A percentile compares a stretch with the other conserved stretches of the same genome.
Evolutionary conservation across 2,888 invertebrate species (phyloP).

Genomic region (Acanthosoma haemorrhoidale): DNA sequence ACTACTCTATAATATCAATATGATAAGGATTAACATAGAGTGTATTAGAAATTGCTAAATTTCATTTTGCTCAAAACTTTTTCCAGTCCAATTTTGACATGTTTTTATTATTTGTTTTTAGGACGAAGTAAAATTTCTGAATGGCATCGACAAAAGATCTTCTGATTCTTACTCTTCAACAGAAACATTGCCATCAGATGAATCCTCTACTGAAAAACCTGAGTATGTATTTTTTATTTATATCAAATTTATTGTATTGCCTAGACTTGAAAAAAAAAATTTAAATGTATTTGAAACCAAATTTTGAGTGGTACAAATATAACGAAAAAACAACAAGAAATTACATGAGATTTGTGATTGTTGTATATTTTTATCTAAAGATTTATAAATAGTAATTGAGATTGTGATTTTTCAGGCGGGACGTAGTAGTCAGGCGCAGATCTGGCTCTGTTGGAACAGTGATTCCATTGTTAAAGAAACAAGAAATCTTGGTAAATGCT

Average conservation of each 20-base stretch:
- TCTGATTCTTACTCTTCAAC: conserved; percentile 10
- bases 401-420: conserved; percentile 3
- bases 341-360: too few species aligned
- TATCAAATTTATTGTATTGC: too few species aligned
- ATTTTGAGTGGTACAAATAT: background rate
- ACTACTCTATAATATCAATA: too few species aligned
- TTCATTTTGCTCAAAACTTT: too few species aligned
- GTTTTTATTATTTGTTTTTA: background rate
- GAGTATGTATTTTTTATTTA: background rate
- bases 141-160: conserved; percentile 14
- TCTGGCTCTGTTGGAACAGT: conserved; percentile 50
- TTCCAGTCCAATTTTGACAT: too few species aligned
- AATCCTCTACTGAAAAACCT: background rate
- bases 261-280: too few species aligned
- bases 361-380: too few species aligned
- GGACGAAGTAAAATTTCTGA: conserved; percentile 18
- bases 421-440: conserved; percentile 44
- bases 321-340: too few species aligned
- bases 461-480: conserved; percentile 39
- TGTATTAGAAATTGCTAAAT: too few species aligned
- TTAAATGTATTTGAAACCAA: too few species aligned
- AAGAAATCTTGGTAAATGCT: conserved; percentile 36
- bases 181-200: conserved; percentile 11
- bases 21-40: too few species aligned
- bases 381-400: too few species aligned